A percentile compares a stretch with the other conserved stretches of the same genome.
These are phyloP conservation scores for Puffinus mauretanicus DNA, from an alignment of 2,113 vertebrate species.

Conservation along the genomic window DNA sequence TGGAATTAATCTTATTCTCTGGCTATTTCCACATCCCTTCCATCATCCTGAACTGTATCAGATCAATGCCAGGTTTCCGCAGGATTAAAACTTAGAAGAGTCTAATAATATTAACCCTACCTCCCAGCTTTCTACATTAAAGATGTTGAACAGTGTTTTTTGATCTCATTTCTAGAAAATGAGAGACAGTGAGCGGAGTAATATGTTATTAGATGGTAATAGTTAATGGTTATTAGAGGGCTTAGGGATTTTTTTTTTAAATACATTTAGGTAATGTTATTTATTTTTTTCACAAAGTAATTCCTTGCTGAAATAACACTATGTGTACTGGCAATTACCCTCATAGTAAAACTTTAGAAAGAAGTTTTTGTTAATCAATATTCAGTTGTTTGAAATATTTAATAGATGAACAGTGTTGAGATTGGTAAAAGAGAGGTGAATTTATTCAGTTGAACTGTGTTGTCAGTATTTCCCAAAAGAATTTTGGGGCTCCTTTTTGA, in stretches of 20 bases:
- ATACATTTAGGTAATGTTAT: not conserved
- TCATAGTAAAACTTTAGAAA: not conserved
- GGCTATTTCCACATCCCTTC: slow-evolving; percentile 42
- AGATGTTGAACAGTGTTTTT: not conserved
- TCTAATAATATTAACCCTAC: slow-evolving; percentile 12
- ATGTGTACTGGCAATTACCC: not conserved
- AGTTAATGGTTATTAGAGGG: not conserved
- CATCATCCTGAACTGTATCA: not conserved
- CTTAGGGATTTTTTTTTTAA: not conserved
- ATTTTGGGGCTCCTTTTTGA: not conserved
- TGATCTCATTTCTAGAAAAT: not conserved
- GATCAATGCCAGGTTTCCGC: slow-evolving; percentile 41
- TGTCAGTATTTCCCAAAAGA: not conserved
- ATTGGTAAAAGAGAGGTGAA: not conserved
- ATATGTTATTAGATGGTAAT: not conserved
- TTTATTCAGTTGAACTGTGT: not conserved
- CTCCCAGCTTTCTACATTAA: not conserved
- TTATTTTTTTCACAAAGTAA: not conserved
- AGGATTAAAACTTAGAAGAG: not conserved
- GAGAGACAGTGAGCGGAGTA: not conserved
- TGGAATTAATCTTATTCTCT: slow-evolving; percentile 38
- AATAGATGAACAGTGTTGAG: not conserved
- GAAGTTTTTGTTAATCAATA: not conserved
- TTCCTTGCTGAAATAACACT: not conserved
- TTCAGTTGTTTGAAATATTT: not conserved